Evolutionary conservation across 2,113 vertebrate genomes (phyloP).

Genomic region (Apodemus speciosus): DNA sequence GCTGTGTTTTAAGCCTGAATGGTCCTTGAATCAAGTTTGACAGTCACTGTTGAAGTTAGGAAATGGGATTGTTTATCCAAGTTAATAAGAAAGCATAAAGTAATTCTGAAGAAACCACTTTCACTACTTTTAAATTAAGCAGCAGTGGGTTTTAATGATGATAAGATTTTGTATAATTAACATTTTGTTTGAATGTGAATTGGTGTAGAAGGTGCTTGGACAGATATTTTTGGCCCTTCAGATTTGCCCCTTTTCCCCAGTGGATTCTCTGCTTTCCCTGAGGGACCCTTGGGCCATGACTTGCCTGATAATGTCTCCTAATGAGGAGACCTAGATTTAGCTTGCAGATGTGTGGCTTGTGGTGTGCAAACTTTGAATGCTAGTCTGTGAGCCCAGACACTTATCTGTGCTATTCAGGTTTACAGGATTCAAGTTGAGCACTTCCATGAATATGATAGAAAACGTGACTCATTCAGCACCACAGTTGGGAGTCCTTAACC

Average conservation of each 20-base stretch:
- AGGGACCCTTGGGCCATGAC: not conserved
- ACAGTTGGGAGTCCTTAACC: slow-evolving; percentile 40
- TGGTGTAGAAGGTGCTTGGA: not conserved
- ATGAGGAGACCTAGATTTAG: not conserved
- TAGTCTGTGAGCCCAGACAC: not conserved
- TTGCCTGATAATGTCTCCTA: not conserved
- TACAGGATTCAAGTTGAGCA: slow-evolving; percentile 57
- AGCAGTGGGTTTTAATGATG: slow-evolving; percentile 42
- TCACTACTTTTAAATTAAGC: slow-evolving; percentile 45
- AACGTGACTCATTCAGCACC: not conserved
- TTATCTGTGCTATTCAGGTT: slow-evolving; percentile 48
- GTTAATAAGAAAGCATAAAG: slow-evolving; percentile 38
- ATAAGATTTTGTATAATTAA: slow-evolving; percentile 42
- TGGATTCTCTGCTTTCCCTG: not conserved
- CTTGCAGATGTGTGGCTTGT: not conserved
- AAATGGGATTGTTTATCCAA: slow-evolving; percentile 21
- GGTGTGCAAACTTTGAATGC: not conserved
- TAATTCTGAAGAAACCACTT: slow-evolving; percentile 19
- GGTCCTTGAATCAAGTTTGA: not conserved
- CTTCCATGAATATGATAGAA: slow-evolving; percentile 45
- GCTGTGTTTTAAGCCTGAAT: not conserved
- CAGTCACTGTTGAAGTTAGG: not conserved
- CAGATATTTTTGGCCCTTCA: not conserved
- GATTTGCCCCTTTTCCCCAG: not conserved
- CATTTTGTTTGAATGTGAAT: slow-evolving; percentile 38